A percentile compares a stretch with the other conserved stretches of the same genome.
Evolutionary conservation across 2,797 vertebrate species (phyloP).

Genomic region (Acanthis flammea): DNA sequence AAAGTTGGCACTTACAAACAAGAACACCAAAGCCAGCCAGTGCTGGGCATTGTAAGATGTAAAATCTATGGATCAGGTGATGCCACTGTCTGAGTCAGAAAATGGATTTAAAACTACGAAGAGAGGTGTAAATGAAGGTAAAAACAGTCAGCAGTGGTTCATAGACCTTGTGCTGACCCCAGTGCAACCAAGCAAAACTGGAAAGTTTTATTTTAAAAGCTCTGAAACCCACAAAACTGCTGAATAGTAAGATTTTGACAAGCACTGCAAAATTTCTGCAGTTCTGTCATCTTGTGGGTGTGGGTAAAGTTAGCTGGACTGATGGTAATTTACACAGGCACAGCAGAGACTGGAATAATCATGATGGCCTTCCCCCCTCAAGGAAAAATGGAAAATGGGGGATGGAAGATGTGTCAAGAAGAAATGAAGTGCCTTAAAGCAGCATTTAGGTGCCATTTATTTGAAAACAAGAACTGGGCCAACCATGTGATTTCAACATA

Average conservation of each 20-base stretch:
- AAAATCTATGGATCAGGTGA: not conserved
- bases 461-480: not conserved
- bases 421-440: not conserved
- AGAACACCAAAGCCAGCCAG: not conserved
- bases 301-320: not conserved
- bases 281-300: constrained; percentile 20
- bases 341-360: not conserved
- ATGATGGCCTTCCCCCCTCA: fast-evolving
- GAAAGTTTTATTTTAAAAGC: constrained; percentile 2
- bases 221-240: constrained; percentile 21
- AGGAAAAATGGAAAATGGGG: not conserved
- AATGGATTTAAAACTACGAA: not conserved
- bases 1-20: not conserved
- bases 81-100: not conserved
- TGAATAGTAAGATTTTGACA: constrained; percentile 28
- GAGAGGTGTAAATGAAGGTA: not conserved
- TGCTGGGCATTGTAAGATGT: not conserved
- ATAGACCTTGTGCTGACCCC: not conserved
- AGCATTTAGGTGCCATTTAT: not conserved
- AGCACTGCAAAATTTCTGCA: constrained; percentile 41
- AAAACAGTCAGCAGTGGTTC: not conserved
- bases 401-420: not conserved
- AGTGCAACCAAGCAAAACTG: not conserved
- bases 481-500: not conserved
- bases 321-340: constrained; percentile 24